A percentile compares a stretch with the other conserved stretches of the same genome.
Conservation (phyloP, 2,113 vertebrate genomes). For the Hemibagrus wyckioides region DNA sequence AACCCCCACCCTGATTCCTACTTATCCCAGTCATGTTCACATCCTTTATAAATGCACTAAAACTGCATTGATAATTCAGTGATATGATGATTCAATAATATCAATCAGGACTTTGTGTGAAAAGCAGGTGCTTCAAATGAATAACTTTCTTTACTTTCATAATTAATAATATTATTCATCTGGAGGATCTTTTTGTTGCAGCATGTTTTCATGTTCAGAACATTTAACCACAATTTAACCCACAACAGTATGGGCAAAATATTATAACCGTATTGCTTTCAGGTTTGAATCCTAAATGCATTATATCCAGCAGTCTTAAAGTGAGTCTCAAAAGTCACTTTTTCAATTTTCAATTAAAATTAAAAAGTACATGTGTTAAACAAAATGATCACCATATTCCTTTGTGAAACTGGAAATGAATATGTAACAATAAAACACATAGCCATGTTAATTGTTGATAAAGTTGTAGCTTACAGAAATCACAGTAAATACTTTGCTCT, state of each 20-base stretch:
- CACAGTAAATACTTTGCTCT: background rate
- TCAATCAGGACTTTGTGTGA: background rate
- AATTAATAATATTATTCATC: background rate
- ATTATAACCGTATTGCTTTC: background rate
- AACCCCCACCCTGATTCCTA: background rate
- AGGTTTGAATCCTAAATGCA: background rate
- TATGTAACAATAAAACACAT: background rate
- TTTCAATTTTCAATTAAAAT: background rate
- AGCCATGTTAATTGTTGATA: background rate
- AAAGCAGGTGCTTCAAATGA: background rate
- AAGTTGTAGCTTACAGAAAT: background rate
- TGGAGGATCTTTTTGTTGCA: background rate
- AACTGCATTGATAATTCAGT: background rate
- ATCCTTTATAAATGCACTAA: background rate
- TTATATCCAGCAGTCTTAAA: background rate
- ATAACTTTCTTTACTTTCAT: background rate
- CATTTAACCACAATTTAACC: background rate
- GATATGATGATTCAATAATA: slow-evolving; percentile 4
- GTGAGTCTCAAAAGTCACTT: background rate
- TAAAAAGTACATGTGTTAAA: too few relatives aligned
- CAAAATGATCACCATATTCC: too few relatives aligned
- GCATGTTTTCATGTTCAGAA: background rate
- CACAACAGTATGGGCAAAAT: background rate
- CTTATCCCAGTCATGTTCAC: background rate
- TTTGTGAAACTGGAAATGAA: background rate